phyloP scores from a whole-genome alignment of 2,113 vertebrate species.

The Alethe diademata region DNA sequence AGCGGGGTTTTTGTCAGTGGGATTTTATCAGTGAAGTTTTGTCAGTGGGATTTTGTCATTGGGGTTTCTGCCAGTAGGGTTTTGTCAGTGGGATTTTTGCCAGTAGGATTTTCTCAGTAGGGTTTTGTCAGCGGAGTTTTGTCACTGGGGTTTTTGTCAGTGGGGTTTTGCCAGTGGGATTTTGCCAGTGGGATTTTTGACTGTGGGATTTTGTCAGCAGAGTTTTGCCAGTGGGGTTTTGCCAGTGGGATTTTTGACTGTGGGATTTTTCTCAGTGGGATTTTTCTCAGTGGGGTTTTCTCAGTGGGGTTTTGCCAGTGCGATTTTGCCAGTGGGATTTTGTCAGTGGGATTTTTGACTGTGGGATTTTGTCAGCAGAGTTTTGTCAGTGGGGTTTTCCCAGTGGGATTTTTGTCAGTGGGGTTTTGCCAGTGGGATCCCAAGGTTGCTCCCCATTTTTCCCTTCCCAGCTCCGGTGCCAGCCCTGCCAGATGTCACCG shows the following conservation, averaged over 20 bases:
- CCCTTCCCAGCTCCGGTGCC: not conserved
- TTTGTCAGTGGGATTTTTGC: too few species aligned
- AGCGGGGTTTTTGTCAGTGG: fast-evolving
- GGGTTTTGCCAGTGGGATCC: not conserved
- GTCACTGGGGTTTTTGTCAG: not conserved
- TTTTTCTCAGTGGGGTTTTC: not conserved
- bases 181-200: not conserved
- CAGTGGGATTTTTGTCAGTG: not conserved
- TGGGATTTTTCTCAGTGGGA: not conserved
- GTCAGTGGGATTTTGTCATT: not conserved
- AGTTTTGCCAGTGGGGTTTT: not conserved
- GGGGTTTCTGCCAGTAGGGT: too few species aligned
- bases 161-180: not conserved
- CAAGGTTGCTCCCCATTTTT: fast-evolving
- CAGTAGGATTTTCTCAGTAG: not conserved
- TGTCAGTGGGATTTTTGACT: not conserved
- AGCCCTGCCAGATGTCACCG: not conserved
- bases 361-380: too few species aligned
- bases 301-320: not conserved
- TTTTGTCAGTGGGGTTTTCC: too few species aligned
- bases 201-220: too few species aligned
- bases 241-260: too few species aligned
- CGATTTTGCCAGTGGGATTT: not conserved
- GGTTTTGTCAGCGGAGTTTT: not conserved
- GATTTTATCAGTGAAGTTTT: not conserved